Percentiles rank a stretch among this genome's conserved stretches.
Conservation (phyloP, 2,797 vertebrate species). For the Neostethus bicornis region DNA sequence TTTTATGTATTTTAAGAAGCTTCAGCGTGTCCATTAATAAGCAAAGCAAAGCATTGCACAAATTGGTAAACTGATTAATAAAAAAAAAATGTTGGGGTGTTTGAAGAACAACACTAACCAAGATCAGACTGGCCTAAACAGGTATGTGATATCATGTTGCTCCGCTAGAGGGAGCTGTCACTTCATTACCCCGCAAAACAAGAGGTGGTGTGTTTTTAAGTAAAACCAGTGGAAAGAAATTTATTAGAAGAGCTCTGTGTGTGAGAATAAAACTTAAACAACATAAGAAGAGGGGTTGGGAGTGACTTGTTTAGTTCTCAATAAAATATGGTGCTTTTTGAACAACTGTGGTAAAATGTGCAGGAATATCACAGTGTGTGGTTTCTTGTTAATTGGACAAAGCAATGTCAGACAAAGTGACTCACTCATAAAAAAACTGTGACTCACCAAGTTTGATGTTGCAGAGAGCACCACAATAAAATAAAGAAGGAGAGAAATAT, state of each 20-base stretch:
- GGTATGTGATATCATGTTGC: conserved; percentile 31
- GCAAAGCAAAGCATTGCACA: neutral
- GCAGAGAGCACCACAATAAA: conserved; percentile 16
- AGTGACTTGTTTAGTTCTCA: conserved; percentile 1
- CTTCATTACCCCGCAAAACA: conserved; percentile 11
- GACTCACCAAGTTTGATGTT: conserved; percentile 42
- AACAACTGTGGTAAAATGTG: neutral
- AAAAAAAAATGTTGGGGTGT: no score
- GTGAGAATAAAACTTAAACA: neutral
- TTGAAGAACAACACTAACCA: no score
- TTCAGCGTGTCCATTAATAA: no score
- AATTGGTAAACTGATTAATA: no score
- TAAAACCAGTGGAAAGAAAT: conserved; percentile 6
- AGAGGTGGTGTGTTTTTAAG: neutral
- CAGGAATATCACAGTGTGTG: neutral
- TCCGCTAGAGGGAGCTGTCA: conserved; percentile 49
- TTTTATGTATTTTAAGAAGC: neutral
- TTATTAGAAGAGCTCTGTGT: neutral
- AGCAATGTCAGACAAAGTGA: conserved; percentile 39
- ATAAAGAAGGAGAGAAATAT: no score
- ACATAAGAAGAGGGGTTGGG: neutral
- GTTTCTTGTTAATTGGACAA: conserved; percentile 32
- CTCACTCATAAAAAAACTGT: conserved; percentile 43
- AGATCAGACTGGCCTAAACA: no score
- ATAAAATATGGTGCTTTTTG: neutral